Percentiles rank a stretch among this genome's conserved stretches.
phyloP scores from a whole-genome alignment of 2,113 vertebrate species.

The Numida meleagris region DNA sequence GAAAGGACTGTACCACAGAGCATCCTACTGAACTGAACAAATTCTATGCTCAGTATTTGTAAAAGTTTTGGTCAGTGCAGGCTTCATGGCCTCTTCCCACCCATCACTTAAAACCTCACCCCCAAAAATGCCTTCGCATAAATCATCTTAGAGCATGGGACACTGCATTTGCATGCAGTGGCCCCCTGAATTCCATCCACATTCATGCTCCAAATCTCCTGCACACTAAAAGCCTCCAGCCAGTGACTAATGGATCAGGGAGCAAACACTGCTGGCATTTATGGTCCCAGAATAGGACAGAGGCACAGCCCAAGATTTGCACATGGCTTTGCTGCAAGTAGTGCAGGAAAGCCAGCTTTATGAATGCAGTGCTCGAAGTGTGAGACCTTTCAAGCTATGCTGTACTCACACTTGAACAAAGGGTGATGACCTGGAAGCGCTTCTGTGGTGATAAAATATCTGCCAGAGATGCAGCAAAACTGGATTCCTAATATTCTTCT shows the following conservation, averaged over 20 bases:
- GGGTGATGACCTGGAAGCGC: not conserved
- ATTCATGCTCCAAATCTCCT: not conserved
- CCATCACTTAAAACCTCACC: not conserved
- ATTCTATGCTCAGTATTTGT: not conserved
- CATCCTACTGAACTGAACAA: not conserved
- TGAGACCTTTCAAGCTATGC: not conserved
- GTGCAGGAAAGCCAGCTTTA: not conserved
- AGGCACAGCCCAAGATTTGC: not conserved
- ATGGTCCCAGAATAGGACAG: not conserved
- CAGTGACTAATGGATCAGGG: not conserved
- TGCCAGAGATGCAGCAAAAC: not conserved
- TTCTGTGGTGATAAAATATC: not conserved
- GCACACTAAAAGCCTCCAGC: not conserved
- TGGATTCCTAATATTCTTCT: not conserved
- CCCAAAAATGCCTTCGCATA: not conserved
- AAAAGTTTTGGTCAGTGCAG: not conserved
- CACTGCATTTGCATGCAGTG: not conserved
- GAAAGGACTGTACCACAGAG: not conserved
- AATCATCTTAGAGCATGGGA: not conserved
- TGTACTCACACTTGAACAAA: not conserved
- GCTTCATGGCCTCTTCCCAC: not conserved
- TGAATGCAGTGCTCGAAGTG: not conserved
- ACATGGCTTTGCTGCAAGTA: not conserved
- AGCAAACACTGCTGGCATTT: not conserved
- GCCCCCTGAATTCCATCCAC: not conserved